Percentiles rank a stretch among this genome's conserved stretches.
phyloP scores from a whole-genome alignment of 2,113 vertebrate genomes.

The Anarhynchus alexandrinus region DNA sequence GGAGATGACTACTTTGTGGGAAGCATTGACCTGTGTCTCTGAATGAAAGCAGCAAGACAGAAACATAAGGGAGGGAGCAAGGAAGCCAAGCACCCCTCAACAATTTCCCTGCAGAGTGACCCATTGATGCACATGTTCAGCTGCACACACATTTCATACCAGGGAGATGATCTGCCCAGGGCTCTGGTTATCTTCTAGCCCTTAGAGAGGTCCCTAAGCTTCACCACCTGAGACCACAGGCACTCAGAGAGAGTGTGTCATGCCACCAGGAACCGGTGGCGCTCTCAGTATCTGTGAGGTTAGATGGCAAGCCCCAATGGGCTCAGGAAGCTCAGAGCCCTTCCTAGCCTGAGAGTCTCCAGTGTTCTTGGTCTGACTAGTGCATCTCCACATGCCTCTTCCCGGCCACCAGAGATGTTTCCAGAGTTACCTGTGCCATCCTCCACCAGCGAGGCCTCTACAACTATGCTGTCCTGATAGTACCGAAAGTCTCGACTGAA shows the following conservation, averaged over 20 bases:
- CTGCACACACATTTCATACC: background rate
- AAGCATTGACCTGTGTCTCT: slow-evolving; percentile 40
- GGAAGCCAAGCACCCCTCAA: background rate
- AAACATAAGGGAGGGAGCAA: background rate
- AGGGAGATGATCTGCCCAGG: background rate
- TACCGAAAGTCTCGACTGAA: slow-evolving; percentile 43
- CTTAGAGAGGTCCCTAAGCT: background rate
- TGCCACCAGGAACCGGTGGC: background rate
- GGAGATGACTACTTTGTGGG: slow-evolving; percentile 49
- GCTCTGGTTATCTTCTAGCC: background rate
- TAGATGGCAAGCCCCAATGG: fast-evolving
- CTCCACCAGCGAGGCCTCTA: slow-evolving; percentile 44
- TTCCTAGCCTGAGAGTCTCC: background rate
- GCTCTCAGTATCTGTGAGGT: background rate
- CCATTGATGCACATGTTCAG: background rate
- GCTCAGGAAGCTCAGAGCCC: background rate
- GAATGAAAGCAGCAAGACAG: background rate
- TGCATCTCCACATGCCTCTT: background rate
- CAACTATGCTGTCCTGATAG: slow-evolving; percentile 23
- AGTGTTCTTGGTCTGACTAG: background rate
- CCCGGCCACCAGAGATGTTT: background rate
- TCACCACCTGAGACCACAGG: background rate
- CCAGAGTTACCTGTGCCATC: slow-evolving; percentile 58
- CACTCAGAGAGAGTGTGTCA: background rate
- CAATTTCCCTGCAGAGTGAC: background rate